Evolutionary conservation across 2,113 vertebrate genomes (phyloP).

Genomic region (Leuciscus idus): DNA sequence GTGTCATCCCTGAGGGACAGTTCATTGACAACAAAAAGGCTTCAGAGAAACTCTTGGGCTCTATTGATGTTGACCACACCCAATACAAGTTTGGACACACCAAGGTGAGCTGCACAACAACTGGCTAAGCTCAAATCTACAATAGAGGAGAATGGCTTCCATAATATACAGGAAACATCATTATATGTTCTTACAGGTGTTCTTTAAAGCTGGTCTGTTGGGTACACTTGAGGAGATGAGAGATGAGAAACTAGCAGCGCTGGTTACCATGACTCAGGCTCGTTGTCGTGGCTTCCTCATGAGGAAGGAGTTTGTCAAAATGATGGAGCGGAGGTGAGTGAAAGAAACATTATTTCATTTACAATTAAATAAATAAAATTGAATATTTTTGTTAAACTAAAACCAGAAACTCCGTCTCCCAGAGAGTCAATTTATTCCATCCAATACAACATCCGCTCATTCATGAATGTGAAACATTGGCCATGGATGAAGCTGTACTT

Average conservation of each 20-base stretch:
- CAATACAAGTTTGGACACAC: constrained; percentile 93
- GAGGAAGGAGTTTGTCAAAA: constrained; percentile 85
- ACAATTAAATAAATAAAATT: neutral
- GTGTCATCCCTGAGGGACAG: constrained; percentile 84
- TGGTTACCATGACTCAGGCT: constrained; percentile 94
- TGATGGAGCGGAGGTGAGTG: constrained; percentile 85
- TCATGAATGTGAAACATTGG: constrained; percentile 93
- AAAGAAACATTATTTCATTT: neutral
- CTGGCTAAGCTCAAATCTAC: neutral
- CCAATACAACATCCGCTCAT: constrained; percentile 87
- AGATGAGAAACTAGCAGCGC: constrained; percentile 88
- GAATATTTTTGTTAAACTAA: neutral
- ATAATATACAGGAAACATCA: neutral
- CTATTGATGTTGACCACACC: constrained; percentile 84
- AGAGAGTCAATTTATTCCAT: constrained; percentile 82
- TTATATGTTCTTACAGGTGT: constrained; percentile 77
- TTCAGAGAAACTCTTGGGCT: constrained; percentile 86
- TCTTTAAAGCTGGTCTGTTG: constrained; percentile 94
- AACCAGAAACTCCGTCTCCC: neutral
- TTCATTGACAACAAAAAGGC: constrained; percentile 91
- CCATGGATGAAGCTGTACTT: constrained; percentile 94
- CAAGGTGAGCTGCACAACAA: constrained; percentile 75
- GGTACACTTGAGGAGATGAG: constrained; percentile 93
- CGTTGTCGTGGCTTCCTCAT: constrained; percentile 85
- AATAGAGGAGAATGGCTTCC: neutral